Base-by-base conservation (phyloP, 2,797 vertebrate species). In the Eospalax fontanierii region DNA sequence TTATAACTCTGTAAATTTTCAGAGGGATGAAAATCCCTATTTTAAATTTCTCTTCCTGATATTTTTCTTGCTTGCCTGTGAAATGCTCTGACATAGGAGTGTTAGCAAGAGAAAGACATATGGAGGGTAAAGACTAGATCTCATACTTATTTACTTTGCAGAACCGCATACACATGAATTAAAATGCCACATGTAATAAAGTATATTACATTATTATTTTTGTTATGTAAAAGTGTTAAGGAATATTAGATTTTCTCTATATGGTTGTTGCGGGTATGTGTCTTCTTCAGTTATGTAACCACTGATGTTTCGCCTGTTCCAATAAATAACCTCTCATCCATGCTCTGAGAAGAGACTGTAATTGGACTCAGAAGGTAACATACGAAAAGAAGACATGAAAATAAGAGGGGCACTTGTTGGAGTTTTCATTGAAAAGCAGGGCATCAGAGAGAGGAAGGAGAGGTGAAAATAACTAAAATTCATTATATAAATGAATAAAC, bases 41-140 rank as follows among this genome's bases (percentile, higher is more conserved):
- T 94, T 89, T 87, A 22, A 30, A 87, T 87, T 91, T 89, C 33
- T 95, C 30, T 87, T 91, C 18, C 33, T 92, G 59, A 54, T 10
- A 81, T 75, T 54, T 90, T 28, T 92, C n/a, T 90, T 93, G 15
- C 38, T 95, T 19, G 43, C 38, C 28, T 30, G 19, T 68, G 35
- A 93, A 76, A 28, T 43, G 66, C 24, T 91, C 28, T 84, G 46
- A 91, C 71, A 88, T 16, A 82, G 33, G 24, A 30, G 21, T n/a
- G 10, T 12, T 28, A 66, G 18, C 88, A 78, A 87, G 26, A 46
- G 30, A 63, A 11, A 93, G 6, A 28, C 71, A 75, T 92, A 84
- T 94, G 35, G 43, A 94, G 0, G 9, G 5, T 6, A 92, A 63
- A 16, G 0, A 85, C 4, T 24, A 2, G 57, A 73, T 79, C 21